Base-by-base conservation (phyloP, 2,888 invertebrate species). In the Acronicta psi region DNA sequence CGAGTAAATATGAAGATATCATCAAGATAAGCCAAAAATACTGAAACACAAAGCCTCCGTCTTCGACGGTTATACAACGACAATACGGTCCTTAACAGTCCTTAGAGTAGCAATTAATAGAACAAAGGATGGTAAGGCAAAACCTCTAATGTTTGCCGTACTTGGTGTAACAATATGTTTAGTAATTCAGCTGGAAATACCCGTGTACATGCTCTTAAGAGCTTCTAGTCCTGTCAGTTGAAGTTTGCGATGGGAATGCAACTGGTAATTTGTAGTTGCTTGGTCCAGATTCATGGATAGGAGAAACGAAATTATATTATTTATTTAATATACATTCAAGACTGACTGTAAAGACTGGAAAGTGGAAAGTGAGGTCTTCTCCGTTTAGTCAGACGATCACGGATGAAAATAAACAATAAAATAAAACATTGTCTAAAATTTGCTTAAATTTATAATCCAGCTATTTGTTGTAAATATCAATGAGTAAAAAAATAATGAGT, bases 71-170 rank as follows among this genome's bases (percentile, higher is more conserved):
- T 50, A 45, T 70, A 46, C 62, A 50, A 47, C 37, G 44, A 72
- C 68, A 69, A 67, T 72, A 52, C 55, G 55, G 55, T 53, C 72
- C 43, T 59, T 71, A 69, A 64, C 65, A 56, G 56, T 79, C 70
- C 83, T 83, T 82, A 85, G 76, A 80, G 82, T 82, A 61, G 81
- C 83, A 85, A 89, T 89, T 87, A 88, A 81, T 79, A 44, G 69
- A 85, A 88, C 87, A 89, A 88, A 86, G 80, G 67, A 73, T 67
- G 50, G 69, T 69, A 72, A 70, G 51, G 60, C 69, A 74, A 81
- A 83, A 85, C 82, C 80, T 79, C 81, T 80, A 86, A 86, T 83
- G 80, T 79, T 73, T 61, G 60, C 61, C 52, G 62, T 67, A 54
- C 68, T 66, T 69, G 76, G 56, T 59, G 57, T 70, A 69, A 79